Percentiles rank a stretch among this genome's conserved stretches.
Conservation (phyloP, 2,888 invertebrate genomes). For the Tinea pellionella region DNA sequence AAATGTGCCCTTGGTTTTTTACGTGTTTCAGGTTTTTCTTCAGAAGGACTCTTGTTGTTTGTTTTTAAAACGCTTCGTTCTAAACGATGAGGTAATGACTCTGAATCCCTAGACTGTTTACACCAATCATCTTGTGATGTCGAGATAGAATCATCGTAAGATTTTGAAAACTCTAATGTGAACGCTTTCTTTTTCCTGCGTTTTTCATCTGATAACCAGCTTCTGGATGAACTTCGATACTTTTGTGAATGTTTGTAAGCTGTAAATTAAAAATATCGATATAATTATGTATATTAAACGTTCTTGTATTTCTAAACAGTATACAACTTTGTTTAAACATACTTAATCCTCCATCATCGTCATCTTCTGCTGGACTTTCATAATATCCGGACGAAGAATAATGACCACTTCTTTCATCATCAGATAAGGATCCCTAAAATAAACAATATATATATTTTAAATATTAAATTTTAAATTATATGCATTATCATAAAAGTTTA, state of each 20-base stretch:
- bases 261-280: slow-evolving; percentile 26
- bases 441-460: slow-evolving; percentile 15
- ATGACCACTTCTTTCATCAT: slow-evolving; percentile 77
- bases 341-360: slow-evolving; percentile 67
- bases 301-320: not conserved
- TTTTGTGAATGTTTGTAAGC: slow-evolving; percentile 65
- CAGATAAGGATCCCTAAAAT: slow-evolving; percentile 69
- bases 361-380: slow-evolving; percentile 79
- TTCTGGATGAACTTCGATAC: slow-evolving; percentile 51
- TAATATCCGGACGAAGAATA: slow-evolving; percentile 82
- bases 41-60: slow-evolving; percentile 43
- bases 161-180: slow-evolving; percentile 78
- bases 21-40: slow-evolving; percentile 48
- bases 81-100: slow-evolving; percentile 36
- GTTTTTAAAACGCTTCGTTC: slow-evolving; percentile 41
- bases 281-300: not conserved
- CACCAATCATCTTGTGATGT: slow-evolving; percentile 62
- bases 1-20: slow-evolving; percentile 60
- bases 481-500: not conserved
- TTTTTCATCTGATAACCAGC: slow-evolving; percentile 78
- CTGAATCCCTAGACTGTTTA: slow-evolving; percentile 43
- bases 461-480: not conserved
- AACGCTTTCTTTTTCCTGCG: slow-evolving; percentile 79
- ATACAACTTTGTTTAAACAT: slow-evolving; percentile 21
- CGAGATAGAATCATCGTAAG: slow-evolving; percentile 67